These are phyloP conservation scores for Regulus satrapa DNA, from an alignment of 2,113 vertebrate genomes.

Conservation along the genomic window DNA sequence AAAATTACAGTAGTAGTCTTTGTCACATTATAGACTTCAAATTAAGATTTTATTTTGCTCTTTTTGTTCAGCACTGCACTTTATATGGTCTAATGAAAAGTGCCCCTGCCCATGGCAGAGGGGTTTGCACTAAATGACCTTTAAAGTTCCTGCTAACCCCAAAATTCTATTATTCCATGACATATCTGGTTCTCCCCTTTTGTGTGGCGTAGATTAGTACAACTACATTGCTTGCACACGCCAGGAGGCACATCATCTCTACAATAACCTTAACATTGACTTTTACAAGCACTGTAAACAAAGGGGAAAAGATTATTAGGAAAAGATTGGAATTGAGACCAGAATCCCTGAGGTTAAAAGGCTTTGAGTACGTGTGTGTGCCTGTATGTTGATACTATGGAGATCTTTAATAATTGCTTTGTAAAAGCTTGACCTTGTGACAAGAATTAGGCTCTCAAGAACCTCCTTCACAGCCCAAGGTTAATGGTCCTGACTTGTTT, in stretches of 20 bases:
- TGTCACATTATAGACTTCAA: not conserved
- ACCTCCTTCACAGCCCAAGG: not conserved
- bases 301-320: fast-evolving
- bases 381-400: not conserved
- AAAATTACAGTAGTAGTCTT: not conserved
- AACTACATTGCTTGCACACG: not conserved
- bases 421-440: constrained; percentile 56
- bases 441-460: constrained; percentile 8
- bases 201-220: not conserved
- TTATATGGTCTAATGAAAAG: not conserved
- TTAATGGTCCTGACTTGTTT: constrained; percentile 25
- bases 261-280: fast-evolving
- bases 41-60: not conserved
- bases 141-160: not conserved
- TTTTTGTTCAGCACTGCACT: not conserved
- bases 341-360: not conserved
- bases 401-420: constrained; percentile 39
- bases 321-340: too few species aligned
- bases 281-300: not conserved
- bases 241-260: not conserved
- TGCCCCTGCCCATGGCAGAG: not conserved
- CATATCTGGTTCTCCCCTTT: not conserved
- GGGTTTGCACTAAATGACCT: too few species aligned
- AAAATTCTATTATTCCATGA: not conserved
- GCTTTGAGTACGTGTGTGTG: not conserved